These are phyloP conservation scores for Amblyjoppa fuscipennis DNA, from an alignment of 2,888 invertebrate genomes.

Conservation along the genomic window DNA sequence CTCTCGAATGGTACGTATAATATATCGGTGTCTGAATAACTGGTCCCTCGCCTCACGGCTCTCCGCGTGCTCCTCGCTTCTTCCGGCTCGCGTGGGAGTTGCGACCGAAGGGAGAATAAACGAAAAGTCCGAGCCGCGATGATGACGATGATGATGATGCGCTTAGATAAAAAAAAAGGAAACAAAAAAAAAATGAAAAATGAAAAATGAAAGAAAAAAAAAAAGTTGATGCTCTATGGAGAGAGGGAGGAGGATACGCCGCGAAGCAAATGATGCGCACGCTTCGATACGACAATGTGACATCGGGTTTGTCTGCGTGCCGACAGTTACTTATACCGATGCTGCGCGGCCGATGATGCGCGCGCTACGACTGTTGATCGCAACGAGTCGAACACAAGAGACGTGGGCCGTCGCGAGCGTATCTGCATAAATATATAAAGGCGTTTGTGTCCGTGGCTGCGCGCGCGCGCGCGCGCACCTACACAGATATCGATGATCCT, in stretches of 20 bases:
- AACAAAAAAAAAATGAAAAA: background rate
- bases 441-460: background rate
- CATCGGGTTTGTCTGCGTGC: slow-evolving; percentile 81
- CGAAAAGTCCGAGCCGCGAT: slow-evolving; percentile 21
- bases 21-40: slow-evolving; percentile 13
- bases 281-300: slow-evolving; percentile 80
- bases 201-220: background rate
- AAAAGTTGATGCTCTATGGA: background rate
- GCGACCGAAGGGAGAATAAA: slow-evolving; percentile 26
- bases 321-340: slow-evolving; percentile 73
- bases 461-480: background rate
- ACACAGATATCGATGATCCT: background rate
- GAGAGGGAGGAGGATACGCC: slow-evolving; percentile 25
- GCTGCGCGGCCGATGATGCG: background rate
- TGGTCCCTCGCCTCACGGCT: background rate
- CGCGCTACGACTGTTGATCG: slow-evolving; percentile 37
- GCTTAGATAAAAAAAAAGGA: background rate
- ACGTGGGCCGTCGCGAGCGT: slow-evolving; percentile 58
- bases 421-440: slow-evolving; percentile 65
- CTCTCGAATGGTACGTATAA: background rate
- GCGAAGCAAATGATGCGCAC: slow-evolving; percentile 59
- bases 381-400: slow-evolving; percentile 39
- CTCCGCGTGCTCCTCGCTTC: slow-evolving; percentile 32
- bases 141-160: slow-evolving; percentile 24
- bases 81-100: slow-evolving; percentile 64